Conservation (phyloP, 2,888 invertebrate genomes). For the Petrophora chlorosata region DNA sequence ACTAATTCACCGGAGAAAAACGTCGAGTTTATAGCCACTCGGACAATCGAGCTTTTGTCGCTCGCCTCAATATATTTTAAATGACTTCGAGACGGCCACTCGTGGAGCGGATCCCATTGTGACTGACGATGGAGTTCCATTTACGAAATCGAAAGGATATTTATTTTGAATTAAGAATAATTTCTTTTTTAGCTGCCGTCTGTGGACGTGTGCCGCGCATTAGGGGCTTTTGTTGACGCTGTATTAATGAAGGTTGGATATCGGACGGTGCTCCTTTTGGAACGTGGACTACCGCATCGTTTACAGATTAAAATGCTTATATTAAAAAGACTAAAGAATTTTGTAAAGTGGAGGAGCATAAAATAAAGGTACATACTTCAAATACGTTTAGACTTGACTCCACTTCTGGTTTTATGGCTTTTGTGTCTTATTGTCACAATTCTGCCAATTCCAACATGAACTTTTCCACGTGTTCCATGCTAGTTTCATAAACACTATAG, state of each 20-base stretch:
- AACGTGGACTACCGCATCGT: constrained; percentile 58
- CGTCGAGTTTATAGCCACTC: constrained; percentile 68
- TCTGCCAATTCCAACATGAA: too few species aligned
- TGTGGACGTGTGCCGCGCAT: constrained; percentile 79
- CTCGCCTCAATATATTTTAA: constrained; percentile 79
- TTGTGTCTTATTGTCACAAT: too few species aligned
- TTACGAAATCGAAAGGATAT: constrained; percentile 46
- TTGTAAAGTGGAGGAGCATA: too few species aligned
- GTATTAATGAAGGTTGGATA: constrained; percentile 72
- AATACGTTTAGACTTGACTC: too few species aligned
- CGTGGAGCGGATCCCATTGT: constrained; percentile 68
- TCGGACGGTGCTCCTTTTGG: constrained; percentile 43
- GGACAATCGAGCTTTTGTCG: constrained; percentile 76
- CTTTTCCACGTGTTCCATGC: too few species aligned
- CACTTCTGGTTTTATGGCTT: too few species aligned
- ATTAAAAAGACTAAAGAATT: not conserved
- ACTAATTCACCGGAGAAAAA: constrained; percentile 81
- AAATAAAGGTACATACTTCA: too few species aligned
- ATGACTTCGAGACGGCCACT: constrained; percentile 71
- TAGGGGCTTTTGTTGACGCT: constrained; percentile 72
- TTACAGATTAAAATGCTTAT: constrained; percentile 10
- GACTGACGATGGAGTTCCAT: constrained; percentile 68
- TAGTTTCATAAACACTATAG: too few species aligned
- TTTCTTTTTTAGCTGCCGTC: constrained; percentile 79
- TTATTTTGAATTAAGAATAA: constrained; percentile 71